Evolutionary conservation across 2,888 invertebrate species (phyloP).

Genomic region (Willowsia nigromaculata): DNA sequence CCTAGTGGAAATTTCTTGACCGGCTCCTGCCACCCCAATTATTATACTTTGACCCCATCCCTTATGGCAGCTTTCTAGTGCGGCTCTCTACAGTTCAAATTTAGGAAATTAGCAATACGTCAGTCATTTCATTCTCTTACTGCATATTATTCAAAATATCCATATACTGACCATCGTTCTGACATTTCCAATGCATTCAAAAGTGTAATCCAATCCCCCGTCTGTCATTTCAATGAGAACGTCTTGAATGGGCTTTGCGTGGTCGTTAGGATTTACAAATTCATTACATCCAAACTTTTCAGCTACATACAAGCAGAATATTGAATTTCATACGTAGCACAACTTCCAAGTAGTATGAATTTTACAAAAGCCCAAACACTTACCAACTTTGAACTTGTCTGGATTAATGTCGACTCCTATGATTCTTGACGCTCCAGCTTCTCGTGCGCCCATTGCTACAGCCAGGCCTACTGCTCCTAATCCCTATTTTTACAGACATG

Average conservation of each 20-base stretch:
- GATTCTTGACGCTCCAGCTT: constrained; percentile 91
- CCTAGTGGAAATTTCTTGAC: constrained; percentile 96
- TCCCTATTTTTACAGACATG: too few relatives aligned
- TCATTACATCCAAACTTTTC: constrained; percentile 96
- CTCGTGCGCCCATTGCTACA: constrained; percentile 91
- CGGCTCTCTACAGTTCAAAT: constrained; percentile 83
- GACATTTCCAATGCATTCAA: constrained; percentile 98
- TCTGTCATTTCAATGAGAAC: constrained; percentile 93
- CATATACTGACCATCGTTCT: constrained; percentile 85
- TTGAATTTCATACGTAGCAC: too few relatives aligned
- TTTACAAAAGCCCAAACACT: constrained; percentile 57
- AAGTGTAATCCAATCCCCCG: constrained; percentile 98
- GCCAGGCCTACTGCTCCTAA: constrained; percentile 96
- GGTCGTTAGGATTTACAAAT: constrained; percentile 95
- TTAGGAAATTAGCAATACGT: too few relatives aligned
- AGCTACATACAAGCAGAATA: constrained; percentile 83
- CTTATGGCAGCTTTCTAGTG: constrained; percentile 83
- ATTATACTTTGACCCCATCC: constrained; percentile 98
- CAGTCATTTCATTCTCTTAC: too few relatives aligned
- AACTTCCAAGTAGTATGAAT: too few relatives aligned
- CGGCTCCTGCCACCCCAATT: constrained; percentile 96
- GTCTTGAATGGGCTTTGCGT: constrained; percentile 90
- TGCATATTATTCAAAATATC: neutral
- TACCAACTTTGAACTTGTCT: constrained; percentile 88
- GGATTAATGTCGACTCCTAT: constrained; percentile 94